These are phyloP conservation scores for Cremastobaeus sp. DNA, from an alignment of 2,888 invertebrate genomes.

Conservation along the genomic window DNA sequence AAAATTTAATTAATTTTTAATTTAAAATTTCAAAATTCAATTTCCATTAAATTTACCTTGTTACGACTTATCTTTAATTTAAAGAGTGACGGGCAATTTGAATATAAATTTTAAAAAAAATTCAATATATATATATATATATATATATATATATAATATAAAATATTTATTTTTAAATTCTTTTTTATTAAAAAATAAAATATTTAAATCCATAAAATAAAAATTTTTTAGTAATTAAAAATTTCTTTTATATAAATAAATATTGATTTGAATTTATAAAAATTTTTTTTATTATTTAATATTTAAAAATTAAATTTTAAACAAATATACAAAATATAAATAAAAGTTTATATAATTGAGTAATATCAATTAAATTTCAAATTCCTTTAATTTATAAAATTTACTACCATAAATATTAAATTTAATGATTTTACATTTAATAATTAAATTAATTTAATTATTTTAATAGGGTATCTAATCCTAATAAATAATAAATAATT, in stretches of 20 bases:
- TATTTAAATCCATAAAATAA: slow-evolving; percentile 79
- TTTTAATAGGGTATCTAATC: slow-evolving; percentile 79
- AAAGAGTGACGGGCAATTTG: slow-evolving; percentile 86
- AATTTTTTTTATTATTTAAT: slow-evolving; percentile 76
- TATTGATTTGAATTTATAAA: slow-evolving; percentile 83
- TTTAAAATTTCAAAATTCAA: slow-evolving; percentile 42
- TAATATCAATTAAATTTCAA: slow-evolving; percentile 49
- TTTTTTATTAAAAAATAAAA: slow-evolving; percentile 83
- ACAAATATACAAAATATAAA: slow-evolving; percentile 57
- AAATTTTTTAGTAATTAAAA: slow-evolving; percentile 13
- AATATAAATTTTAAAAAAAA: slow-evolving; percentile 77
- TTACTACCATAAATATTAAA: slow-evolving; percentile 68
- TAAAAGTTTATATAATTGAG: slow-evolving; percentile 42
- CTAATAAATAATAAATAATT: slow-evolving; percentile 71
- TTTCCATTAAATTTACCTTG: slow-evolving; percentile 65
- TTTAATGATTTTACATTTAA: slow-evolving; percentile 79
- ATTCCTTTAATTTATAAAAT: slow-evolving; percentile 49
- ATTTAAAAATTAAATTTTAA: slow-evolving; percentile 56
- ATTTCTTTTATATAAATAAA: slow-evolving; percentile 81
- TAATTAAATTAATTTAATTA: slow-evolving; percentile 80
- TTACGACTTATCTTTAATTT: slow-evolving; percentile 76
- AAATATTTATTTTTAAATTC: slow-evolving; percentile 78
- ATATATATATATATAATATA: too few relatives aligned
- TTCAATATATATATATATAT: slow-evolving; percentile 79
- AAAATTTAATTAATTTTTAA: slow-evolving; percentile 42